Evolutionary conservation across 2,888 invertebrate species (phyloP), one percentile per base, ranked within the genome.

Genomic region (Lasioglossum villosulum): DNA sequence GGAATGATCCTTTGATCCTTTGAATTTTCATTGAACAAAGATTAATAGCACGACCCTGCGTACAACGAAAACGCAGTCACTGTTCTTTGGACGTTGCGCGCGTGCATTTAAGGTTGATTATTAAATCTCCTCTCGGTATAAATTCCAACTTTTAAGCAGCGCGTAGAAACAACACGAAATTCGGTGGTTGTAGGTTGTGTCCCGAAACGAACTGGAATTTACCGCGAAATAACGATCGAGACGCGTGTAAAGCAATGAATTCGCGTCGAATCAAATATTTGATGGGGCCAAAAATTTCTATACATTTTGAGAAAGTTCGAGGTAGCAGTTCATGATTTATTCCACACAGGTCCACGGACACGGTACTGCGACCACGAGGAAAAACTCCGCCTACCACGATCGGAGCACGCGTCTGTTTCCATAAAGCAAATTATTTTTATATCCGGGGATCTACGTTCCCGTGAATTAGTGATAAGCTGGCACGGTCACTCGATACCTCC

Each of bases 381-480:
- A 30, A 45, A 84, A 80, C 82, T 83, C 80, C 88, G 70, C 80
- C 83, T 74, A 66, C 79, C 37, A 85, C 84, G 79, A 77, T 83
- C 86, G 84, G 30, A 89, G 91, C 93, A 92, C 93, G 91, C 93
- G 93, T 94, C 93, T 93, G 94, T 94, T 94, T 93, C 93, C 94
- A 93, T 93, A 94, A 94, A 94, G 91, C 93, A 93, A 94, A 94
- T 94, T 94, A 94, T 94, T 94, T 94, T 94, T 94, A 94, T 94
- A 94, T 94, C 94, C 94, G 86, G 89, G 90, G 93, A 94, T 94
- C 91, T 91, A 90, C 92, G 92, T 90, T 90, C 89, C 82, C 89
- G 88, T 94, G 93, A 94, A 94, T 94, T 94, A 94, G 92, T 94
- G 93, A 94, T 94, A 93, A 94, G 92, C 90, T 84, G 87, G 89